These are phyloP conservation scores for Coelinius sp. DNA, from an alignment of 2,888 invertebrate species.

Conservation along the genomic window DNA sequence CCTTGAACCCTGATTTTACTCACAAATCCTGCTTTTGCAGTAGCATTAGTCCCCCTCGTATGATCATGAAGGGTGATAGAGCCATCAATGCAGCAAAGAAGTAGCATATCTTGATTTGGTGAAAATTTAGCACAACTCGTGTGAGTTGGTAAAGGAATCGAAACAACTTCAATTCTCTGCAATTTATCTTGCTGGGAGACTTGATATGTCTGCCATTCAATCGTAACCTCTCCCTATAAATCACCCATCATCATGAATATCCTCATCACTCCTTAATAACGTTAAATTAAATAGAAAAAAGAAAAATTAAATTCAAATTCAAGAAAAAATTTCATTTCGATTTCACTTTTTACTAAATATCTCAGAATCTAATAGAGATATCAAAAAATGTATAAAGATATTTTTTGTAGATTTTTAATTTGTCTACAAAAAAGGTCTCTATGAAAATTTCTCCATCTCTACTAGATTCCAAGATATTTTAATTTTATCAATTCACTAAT, in stretches of 20 bases:
- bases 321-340: neutral
- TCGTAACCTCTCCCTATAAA: slow-evolving; percentile 77
- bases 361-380: neutral
- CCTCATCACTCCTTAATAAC: neutral
- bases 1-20: too few species aligned
- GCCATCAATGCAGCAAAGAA: slow-evolving; percentile 89
- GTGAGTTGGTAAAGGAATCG: slow-evolving; percentile 80
- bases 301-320: neutral
- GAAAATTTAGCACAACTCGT: slow-evolving; percentile 78
- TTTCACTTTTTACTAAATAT: too few species aligned
- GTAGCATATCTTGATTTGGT: slow-evolving; percentile 81
- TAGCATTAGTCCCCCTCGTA: slow-evolving; percentile 80
- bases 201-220: slow-evolving; percentile 79
- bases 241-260: neutral
- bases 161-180: slow-evolving; percentile 78
- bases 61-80: slow-evolving; percentile 86
- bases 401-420: slow-evolving; percentile 67
- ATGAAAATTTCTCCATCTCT: too few species aligned
- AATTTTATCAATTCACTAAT: too few species aligned
- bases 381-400: neutral
- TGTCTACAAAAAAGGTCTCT: too few species aligned
- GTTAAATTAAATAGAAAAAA: too few species aligned
- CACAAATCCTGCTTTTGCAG: slow-evolving; percentile 86
- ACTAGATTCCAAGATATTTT: too few species aligned
- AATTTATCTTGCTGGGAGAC: slow-evolving; percentile 75